Evolutionary conservation across 2,888 invertebrate genomes (phyloP).

Genomic region (Orthosia cruda): DNA sequence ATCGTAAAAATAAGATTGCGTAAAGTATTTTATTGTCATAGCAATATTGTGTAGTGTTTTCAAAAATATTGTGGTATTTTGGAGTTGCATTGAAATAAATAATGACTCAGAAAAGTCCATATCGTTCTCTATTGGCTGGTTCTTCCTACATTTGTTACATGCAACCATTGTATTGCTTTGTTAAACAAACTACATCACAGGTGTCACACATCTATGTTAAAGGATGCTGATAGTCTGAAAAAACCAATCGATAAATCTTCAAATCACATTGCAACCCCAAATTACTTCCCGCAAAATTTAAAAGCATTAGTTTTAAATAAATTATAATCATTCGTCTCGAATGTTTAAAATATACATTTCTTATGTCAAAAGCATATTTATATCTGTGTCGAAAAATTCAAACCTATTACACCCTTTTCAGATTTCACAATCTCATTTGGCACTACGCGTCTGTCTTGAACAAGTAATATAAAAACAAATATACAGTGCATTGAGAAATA

Average conservation of each 20-base stretch:
- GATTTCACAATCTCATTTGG: constrained; percentile 79
- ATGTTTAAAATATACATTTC: constrained; percentile 50
- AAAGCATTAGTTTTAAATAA: constrained; percentile 43
- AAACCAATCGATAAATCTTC: not conserved
- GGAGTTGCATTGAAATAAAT: constrained; percentile 22
- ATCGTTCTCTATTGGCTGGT: too few relatives aligned
- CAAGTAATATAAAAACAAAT: constrained; percentile 65
- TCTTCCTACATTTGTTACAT: too few relatives aligned
- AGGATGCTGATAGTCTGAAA: not conserved
- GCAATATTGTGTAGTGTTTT: constrained; percentile 64
- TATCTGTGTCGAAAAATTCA: constrained; percentile 59
- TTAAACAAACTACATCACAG: not conserved
- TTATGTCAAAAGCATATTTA: constrained; percentile 49
- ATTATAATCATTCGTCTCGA: constrained; percentile 24
- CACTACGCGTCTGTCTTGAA: constrained; percentile 86
- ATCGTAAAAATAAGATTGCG: constrained; percentile 54
- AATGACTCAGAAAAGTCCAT: too few relatives aligned
- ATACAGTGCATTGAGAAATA: constrained; percentile 82
- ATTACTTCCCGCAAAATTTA: constrained; percentile 30
- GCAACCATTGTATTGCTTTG: not conserved
- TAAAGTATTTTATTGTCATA: constrained; percentile 67
- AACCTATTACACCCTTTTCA: constrained; percentile 65
- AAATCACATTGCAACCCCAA: constrained; percentile 32
- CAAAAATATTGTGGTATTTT: constrained; percentile 43
- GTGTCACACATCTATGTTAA: constrained; percentile 7